A percentile compares a stretch with the other conserved stretches of the same genome.
Conservation (phyloP, 2,113 vertebrate species). For the Rhagologus leucostigma region DNA sequence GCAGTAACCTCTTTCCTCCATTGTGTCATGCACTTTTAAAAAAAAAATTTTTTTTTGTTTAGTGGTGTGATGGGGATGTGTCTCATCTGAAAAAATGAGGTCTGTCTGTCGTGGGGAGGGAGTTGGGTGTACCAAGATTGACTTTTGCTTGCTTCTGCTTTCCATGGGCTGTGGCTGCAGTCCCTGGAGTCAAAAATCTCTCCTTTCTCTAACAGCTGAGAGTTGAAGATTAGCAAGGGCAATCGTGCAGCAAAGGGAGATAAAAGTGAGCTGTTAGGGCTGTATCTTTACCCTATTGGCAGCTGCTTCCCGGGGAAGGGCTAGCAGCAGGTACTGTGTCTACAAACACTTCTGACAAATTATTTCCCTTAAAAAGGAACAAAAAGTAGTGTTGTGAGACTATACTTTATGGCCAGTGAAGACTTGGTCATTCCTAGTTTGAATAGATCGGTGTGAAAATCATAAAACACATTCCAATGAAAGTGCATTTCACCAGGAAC, state of each 20-base stretch:
- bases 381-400: background rate
- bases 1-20: background rate
- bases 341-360: background rate
- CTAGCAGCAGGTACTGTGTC: background rate
- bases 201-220: background rate
- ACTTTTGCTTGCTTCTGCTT: background rate
- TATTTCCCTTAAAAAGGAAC: background rate
- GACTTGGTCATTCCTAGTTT: background rate
- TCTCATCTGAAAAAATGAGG: conserved; percentile 6
- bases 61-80: background rate
- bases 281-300: background rate
- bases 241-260: background rate
- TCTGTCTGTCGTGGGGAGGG: background rate
- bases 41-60: background rate
- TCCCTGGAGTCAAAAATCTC: background rate
- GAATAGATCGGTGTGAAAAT: background rate
- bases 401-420: background rate
- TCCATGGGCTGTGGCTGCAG: background rate
- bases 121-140: background rate
- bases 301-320: background rate
- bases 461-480: background rate
- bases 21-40: background rate
- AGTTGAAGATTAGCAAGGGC: background rate
- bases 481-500: background rate
- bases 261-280: background rate